Base-by-base conservation (phyloP, 2,113 vertebrate species). In the Ophiodon elongatus region DNA sequence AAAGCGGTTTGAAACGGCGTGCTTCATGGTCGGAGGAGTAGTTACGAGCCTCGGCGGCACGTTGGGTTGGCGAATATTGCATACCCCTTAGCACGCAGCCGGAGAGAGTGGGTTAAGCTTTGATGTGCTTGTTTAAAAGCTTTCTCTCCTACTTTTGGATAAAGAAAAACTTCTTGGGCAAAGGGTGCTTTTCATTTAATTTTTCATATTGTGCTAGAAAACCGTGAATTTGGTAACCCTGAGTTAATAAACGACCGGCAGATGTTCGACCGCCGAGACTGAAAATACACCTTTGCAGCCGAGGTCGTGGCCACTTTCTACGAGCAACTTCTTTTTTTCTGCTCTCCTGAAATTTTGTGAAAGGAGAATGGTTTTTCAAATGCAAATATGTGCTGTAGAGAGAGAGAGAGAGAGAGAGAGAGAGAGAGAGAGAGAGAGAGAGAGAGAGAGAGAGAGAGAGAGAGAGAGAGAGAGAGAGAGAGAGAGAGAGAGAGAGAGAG, bases 201-300 rank as follows among this genome's bases (percentile, higher is more conserved):
- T 57, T 43, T 39, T 33, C 1, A 79, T 5, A 43, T 25, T 60
- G 59, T 54, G 60, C 21, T 23, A 27, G 25, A 57, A 76, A 65
- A 71, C 29, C 21, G 19, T 14, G 11, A 56, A 62, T 41, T 72
- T 13, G 25, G 62, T 63, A 35, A 64, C 43, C 23, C n/a, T 21
- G 29, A 56, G 27, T 41, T 35, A 23, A 70, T 62, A 57, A 80
- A 63, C 17, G 33, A 57, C 6, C 14, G 29, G 27, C 69, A 57
- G 63, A 78, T 72, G 47, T 29, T 71, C 39, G 33, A 25, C 68
- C 35, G 52, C 50, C 66, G 39, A 69, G 29, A 72, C 43, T 52
- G 52, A 67, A 66, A 37, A 62, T 15, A 35, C 13, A 9, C 17
- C 8, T 41, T 47, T 15, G 31, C 6, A 63, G 35, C 8, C 1